Conservation (phyloP, 35 echinoderm and acorn worm species). For the Hemicentrotus pulcherrimus region DNA sequence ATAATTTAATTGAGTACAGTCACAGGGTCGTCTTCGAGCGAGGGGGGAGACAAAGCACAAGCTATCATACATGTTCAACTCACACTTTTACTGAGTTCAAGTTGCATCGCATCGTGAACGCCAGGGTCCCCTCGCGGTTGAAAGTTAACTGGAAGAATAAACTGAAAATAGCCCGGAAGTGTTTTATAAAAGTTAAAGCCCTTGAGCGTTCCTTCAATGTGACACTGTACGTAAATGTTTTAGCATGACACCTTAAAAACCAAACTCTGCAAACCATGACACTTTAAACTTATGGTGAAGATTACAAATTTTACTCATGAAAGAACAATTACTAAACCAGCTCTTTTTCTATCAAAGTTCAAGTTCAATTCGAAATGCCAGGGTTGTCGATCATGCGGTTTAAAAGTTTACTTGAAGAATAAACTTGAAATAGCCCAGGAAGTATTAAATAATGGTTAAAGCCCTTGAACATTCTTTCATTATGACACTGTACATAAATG, state of each 20-base stretch:
- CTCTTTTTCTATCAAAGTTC: too few species aligned
- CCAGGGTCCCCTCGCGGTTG: not conserved
- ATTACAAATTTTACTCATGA: too few species aligned
- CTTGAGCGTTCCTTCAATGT: not conserved
- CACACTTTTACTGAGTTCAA: not conserved
- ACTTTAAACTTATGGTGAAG: too few species aligned
- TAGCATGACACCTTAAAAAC: not conserved
- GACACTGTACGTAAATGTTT: not conserved
- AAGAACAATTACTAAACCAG: too few species aligned
- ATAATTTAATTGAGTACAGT: constrained; percentile 6
- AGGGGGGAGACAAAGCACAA: not conserved
- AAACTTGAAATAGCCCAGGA: too few species aligned
- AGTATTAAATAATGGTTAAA: too few species aligned
- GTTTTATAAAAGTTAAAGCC: not conserved
- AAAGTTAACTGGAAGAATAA: not conserved
- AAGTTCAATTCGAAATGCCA: too few species aligned
- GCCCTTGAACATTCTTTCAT: too few species aligned
- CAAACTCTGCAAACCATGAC: not conserved
- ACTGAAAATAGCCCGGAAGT: not conserved
- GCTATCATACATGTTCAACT: not conserved
- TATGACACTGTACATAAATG: too few species aligned
- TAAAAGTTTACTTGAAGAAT: too few species aligned
- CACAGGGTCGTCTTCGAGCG: not conserved
- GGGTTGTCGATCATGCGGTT: too few species aligned
- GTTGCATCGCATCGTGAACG: not conserved